Conservation (phyloP, 2,888 invertebrate species). For the Brachyptera putata region DNA sequence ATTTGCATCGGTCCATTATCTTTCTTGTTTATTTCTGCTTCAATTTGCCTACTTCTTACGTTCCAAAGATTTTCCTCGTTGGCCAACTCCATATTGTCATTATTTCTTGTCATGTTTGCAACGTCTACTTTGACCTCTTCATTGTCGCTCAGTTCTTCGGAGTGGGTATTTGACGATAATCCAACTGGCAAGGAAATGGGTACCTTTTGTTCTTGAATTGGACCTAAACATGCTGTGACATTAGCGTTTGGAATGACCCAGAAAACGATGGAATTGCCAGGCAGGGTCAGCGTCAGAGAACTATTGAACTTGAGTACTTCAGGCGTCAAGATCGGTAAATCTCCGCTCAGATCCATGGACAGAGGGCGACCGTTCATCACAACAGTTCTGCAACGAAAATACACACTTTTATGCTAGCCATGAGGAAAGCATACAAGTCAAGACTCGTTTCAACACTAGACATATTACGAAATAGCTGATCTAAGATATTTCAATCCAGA, state of each 20-base stretch:
- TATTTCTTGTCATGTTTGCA: too few relatives aligned
- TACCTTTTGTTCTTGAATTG: too few relatives aligned
- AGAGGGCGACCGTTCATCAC: conserved; percentile 61
- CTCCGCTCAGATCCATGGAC: conserved; percentile 54
- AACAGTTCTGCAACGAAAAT: conserved; percentile 38
- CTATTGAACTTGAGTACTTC: background rate
- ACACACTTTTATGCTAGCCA: too few relatives aligned
- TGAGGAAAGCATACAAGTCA: too few relatives aligned
- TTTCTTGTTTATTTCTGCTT: background rate
- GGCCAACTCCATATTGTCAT: conserved; percentile 29
- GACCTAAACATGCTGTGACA: conserved; percentile 51
- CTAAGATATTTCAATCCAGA: too few relatives aligned
- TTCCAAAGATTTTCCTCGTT: conserved; percentile 28
- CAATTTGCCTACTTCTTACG: conserved; percentile 1
- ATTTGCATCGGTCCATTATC: conserved; percentile 14
- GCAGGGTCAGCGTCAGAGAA: conserved; percentile 53
- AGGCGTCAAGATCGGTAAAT: conserved; percentile 46
- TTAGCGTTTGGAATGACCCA: conserved; percentile 67
- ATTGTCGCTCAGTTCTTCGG: background rate
- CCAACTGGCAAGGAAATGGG: too few relatives aligned
- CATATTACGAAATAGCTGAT: too few relatives aligned
- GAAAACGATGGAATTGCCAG: conserved; percentile 66
- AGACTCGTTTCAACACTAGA: too few relatives aligned
- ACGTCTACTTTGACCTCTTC: conserved; percentile 22
- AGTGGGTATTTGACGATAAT: too few relatives aligned